Evolutionary conservation across 2,113 vertebrate genomes (phyloP).

Genomic region (Catharus bicknelli): DNA sequence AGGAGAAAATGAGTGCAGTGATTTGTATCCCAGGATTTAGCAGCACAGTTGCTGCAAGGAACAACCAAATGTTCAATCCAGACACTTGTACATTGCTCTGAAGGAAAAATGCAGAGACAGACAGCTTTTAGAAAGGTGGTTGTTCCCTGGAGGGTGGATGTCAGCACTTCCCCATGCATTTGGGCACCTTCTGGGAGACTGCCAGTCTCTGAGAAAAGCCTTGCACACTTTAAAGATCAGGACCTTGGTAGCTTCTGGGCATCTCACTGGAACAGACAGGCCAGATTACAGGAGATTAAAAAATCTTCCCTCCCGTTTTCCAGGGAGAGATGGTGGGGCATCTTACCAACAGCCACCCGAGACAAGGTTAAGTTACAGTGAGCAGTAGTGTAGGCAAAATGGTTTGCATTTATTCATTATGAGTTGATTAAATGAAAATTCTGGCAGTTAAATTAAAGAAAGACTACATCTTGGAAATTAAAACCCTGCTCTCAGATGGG

Average conservation of each 20-base stretch:
- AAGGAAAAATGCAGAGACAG: not conserved
- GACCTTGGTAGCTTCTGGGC: not conserved
- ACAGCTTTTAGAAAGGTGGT: rapidly evolving
- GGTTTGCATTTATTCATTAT: conserved; percentile 5
- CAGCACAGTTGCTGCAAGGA: not conserved
- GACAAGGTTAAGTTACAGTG: not conserved
- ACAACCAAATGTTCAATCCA: not conserved
- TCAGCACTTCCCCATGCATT: not conserved
- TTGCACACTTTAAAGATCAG: not conserved
- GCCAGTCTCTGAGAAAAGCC: conserved; percentile 8
- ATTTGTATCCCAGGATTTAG: not conserved
- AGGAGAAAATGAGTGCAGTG: not conserved
- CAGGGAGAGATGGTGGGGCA: not conserved
- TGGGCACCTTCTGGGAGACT: not conserved
- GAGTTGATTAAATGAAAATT: conserved; percentile 26
- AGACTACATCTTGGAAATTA: not conserved
- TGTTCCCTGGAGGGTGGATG: not conserved
- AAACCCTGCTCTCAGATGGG: not conserved
- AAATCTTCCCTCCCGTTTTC: conserved; percentile 11
- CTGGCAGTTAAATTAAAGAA: conserved; percentile 32
- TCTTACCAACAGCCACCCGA: not conserved
- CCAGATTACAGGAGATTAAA: not conserved
- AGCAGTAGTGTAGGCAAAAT: not conserved
- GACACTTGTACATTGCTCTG: not conserved
- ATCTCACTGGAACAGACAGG: not conserved